Conservation (phyloP, 1,140 invertebrate genomes). For the Pemphigus obesinymphae region DNA sequence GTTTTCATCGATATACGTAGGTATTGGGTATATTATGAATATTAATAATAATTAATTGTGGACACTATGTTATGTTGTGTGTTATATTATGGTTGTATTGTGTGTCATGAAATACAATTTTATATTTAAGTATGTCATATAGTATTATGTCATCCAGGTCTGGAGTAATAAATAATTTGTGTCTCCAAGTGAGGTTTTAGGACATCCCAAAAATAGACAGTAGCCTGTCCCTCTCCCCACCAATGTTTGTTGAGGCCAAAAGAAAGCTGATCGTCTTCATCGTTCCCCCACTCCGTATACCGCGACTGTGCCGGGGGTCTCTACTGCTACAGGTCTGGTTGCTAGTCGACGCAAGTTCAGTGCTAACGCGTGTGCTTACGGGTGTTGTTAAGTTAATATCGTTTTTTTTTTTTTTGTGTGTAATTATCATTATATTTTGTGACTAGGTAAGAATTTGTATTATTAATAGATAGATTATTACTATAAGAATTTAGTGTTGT, state of each 20-base stretch:
- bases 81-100: no score
- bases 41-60: neutral
- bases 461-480: no score
- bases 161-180: constrained; percentile 33
- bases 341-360: constrained; percentile 39
- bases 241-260: constrained; percentile 15
- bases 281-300: neutral
- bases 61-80: no score
- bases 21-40: no score
- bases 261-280: constrained; percentile 36
- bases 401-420: no score
- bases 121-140: constrained; percentile 23
- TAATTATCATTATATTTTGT: constrained; percentile 28
- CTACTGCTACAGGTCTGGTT: neutral
- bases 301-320: neutral
- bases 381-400: constrained; percentile 34
- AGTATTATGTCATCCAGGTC: constrained; percentile 36
- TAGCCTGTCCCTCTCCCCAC: constrained; percentile 23
- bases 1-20: neutral
- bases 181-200: constrained; percentile 9
- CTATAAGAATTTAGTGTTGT: no score
- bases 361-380: constrained; percentile 40
- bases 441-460: constrained; percentile 4
- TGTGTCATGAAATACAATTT: neutral
- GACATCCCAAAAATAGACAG: constrained; percentile 40